Evolutionary conservation across 2,113 vertebrate species (phyloP).

Genomic region (Climacteris rufus): DNA sequence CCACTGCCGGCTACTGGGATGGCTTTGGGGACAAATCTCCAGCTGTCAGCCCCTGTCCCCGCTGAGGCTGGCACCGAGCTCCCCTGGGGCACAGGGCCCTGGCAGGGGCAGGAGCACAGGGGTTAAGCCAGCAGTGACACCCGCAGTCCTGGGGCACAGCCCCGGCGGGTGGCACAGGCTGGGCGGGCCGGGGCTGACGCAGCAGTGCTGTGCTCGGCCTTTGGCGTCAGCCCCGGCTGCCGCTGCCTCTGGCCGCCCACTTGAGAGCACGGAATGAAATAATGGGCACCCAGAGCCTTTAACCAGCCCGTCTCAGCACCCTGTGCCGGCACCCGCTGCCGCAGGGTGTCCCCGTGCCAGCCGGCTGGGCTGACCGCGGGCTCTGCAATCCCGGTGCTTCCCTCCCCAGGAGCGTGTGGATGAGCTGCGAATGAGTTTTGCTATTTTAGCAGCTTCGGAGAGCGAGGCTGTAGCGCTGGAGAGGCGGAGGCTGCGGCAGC

Average conservation of each 20-base stretch:
- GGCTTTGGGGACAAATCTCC: not conserved
- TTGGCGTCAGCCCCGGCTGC: not conserved
- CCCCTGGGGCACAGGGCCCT: accelerated
- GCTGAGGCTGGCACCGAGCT: accelerated
- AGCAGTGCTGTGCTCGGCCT: not conserved
- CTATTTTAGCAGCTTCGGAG: not conserved
- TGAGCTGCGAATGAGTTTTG: not conserved
- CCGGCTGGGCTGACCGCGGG: accelerated
- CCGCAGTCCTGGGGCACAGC: not conserved
- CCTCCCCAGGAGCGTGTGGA: accelerated
- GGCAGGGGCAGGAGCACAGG: not conserved
- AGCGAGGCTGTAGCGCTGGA: not conserved
- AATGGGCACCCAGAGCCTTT: not conserved
- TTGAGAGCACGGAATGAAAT: not conserved
- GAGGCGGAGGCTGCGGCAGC: not conserved
- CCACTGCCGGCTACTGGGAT: not conserved
- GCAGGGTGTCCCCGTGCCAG: not conserved
- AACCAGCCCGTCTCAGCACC: not conserved
- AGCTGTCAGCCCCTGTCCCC: not conserved
- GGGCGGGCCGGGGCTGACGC: not conserved
- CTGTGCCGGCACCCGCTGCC: not conserved
- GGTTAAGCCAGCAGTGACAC: not conserved
- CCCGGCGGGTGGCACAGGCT: not conserved
- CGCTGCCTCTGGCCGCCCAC: accelerated
- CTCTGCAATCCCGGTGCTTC: not conserved